Evolutionary conservation across 2,888 invertebrate species (phyloP), one percentile per base, ranked within the genome.

Genomic region (Anthrax anthrax): DNA sequence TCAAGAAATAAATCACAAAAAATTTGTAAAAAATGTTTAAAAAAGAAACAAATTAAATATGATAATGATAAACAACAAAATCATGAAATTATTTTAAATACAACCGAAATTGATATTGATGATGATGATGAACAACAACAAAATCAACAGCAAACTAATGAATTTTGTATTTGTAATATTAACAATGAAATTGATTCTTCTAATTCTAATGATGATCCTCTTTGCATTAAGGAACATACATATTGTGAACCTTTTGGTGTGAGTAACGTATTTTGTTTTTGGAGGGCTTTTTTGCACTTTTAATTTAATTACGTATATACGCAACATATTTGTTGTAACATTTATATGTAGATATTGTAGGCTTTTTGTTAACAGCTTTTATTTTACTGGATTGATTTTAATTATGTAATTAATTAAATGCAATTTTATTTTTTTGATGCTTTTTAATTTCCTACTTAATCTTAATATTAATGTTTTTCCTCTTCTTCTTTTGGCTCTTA

Each of bases 201-300:
- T 9, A 23, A 4, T 23, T 52, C 50, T 51, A 56, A 56, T 18
- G 58, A 58, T 16, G 66, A 65, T 53, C 55, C 59, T 44, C 57
- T 65, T 39, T 61, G 60, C 47, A 58, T 63, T 37, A 65, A 63
- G 57, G 65, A 66, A 50, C 68, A 66, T 53, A 63, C 60, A 55
- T 65, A 63, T 55, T 60, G 62, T 51, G 62, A 65, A 50, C 61
- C 62, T 50, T 65, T 59, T 54, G 56, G 46, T 49, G 51, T 64
- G 58, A 61, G 64, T 53, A 67, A 19, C 39, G 14, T 39, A 19
- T 18, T n/a, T 19, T n/a, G n/a, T n/a, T n/a, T 39, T 39, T 39
- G n/a, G 17, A n/a, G n/a, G 32, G 39, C 27, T 18, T 32, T 27
- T 16, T 16, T 32, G 23, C 23, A 23, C 23, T n/a, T n/a, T n/a